These are phyloP conservation scores for Papilio protenor DNA, from an alignment of 2,888 invertebrate genomes.

Conservation along the genomic window DNA sequence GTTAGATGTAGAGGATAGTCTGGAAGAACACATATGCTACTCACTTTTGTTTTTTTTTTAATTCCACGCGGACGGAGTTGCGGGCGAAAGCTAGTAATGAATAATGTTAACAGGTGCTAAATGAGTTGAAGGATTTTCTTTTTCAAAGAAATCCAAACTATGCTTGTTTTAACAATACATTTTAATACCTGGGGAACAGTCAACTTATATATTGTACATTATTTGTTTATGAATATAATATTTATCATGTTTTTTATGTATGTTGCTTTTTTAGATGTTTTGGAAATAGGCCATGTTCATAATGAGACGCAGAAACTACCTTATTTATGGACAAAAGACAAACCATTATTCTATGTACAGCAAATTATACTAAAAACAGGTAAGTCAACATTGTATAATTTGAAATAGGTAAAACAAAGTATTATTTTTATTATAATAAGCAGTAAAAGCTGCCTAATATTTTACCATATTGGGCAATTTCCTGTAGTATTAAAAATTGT, in stretches of 20 bases:
- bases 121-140: background rate
- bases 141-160: background rate
- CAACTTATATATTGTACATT: background rate
- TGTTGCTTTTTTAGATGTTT: slow-evolving; percentile 55
- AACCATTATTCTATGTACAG: slow-evolving; percentile 88
- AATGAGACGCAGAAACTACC: slow-evolving; percentile 81
- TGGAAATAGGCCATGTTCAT: slow-evolving; percentile 64
- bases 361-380: slow-evolving; percentile 89
- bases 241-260: background rate
- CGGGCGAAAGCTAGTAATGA: too few relatives aligned
- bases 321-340: slow-evolving; percentile 86
- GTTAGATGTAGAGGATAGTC: too few relatives aligned
- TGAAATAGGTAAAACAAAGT: too few relatives aligned
- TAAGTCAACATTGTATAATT: slow-evolving; percentile 51
- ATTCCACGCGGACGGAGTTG: too few relatives aligned
- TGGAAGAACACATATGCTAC: too few relatives aligned
- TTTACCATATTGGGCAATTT: too few relatives aligned
- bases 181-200: background rate
- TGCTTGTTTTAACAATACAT: background rate
- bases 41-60: too few relatives aligned
- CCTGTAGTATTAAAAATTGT: too few relatives aligned
- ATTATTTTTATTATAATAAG: too few relatives aligned
- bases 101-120: background rate
- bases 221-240: background rate
- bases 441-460: too few relatives aligned